These are phyloP conservation scores for Nothocercus nigrocapillus DNA, from an alignment of 2,113 vertebrate genomes.

Conservation along the genomic window DNA sequence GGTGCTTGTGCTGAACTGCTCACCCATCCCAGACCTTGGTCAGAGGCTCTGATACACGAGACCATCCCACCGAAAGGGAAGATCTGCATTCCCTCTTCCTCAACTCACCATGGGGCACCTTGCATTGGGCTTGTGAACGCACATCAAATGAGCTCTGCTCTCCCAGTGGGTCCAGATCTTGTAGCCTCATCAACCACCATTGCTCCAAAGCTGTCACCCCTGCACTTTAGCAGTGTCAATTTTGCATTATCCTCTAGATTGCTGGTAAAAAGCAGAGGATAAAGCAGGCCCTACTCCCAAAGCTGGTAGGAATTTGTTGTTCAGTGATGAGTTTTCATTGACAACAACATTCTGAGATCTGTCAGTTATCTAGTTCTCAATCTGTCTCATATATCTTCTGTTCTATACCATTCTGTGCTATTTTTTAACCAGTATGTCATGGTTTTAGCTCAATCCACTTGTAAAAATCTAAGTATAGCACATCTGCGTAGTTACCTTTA, in stretches of 20 bases:
- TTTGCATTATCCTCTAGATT: background rate
- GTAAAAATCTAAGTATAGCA: slow-evolving; percentile 65
- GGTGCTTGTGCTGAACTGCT: background rate
- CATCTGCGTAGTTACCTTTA: slow-evolving; percentile 69
- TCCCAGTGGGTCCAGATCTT: background rate
- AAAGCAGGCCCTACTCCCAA: background rate
- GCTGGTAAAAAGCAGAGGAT: background rate
- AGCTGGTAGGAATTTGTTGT: slow-evolving; percentile 35
- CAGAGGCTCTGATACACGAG: background rate
- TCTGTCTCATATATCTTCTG: slow-evolving; percentile 52
- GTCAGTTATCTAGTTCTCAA: slow-evolving; percentile 64
- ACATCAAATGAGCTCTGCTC: background rate
- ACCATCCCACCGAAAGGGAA: background rate
- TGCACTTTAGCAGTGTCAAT: background rate
- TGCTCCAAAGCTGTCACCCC: background rate
- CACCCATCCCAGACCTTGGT: background rate
- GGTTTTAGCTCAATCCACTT: slow-evolving; percentile 58
- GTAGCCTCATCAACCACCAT: background rate
- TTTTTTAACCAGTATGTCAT: slow-evolving; percentile 64
- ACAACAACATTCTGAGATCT: slow-evolving; percentile 62
- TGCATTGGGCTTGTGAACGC: background rate
- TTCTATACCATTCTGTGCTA: slow-evolving; percentile 62
- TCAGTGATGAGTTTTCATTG: slow-evolving; percentile 15
- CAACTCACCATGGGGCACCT: background rate
- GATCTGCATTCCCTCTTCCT: background rate